Evolutionary conservation across 2,113 vertebrate genomes (phyloP).

Genomic region (Forbesichthys papilliferus): DNA sequence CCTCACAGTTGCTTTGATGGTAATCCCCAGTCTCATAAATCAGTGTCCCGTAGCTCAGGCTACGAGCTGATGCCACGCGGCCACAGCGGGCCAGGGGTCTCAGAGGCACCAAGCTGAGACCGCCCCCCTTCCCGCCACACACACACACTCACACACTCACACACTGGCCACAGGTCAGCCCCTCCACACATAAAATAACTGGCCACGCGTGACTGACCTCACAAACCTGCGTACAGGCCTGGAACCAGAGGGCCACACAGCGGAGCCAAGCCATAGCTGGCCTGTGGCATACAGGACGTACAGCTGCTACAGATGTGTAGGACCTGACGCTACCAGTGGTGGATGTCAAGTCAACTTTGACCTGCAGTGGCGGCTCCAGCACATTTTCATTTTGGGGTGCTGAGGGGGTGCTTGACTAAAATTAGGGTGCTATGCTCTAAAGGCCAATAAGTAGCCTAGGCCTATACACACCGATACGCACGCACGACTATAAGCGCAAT

Average conservation of each 20-base stretch:
- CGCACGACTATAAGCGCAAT: no score
- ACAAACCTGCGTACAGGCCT: conserved; percentile 42
- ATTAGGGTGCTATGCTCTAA: no score
- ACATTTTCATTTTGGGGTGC: no score
- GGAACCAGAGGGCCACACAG: conserved; percentile 9
- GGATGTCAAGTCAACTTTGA: no score
- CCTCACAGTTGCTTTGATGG: conserved; percentile 69
- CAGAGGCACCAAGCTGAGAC: conserved; percentile 62
- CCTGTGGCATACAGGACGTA: not conserved
- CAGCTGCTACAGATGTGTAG: conserved; percentile 3
- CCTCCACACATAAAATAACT: conserved; percentile 74
- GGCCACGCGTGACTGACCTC: conserved; percentile 50
- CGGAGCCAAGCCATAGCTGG: conserved; percentile 1
- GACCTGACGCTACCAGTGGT: no score
- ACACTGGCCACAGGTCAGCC: conserved; percentile 63
- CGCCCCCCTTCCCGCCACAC: conserved; percentile 40
- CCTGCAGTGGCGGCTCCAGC: no score
- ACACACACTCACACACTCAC: conserved; percentile 25
- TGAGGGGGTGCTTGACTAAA: no score
- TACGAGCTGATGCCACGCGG: conserved; percentile 69
- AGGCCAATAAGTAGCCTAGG: no score
- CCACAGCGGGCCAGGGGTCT: conserved; percentile 58
- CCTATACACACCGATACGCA: no score
- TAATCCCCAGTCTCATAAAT: conserved; percentile 80
- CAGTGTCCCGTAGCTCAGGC: conserved; percentile 63